Percentiles rank a stretch among this genome's conserved stretches.
These are phyloP conservation scores for Laothoe populi DNA, from an alignment of 2,888 invertebrate genomes.

Conservation along the genomic window DNA sequence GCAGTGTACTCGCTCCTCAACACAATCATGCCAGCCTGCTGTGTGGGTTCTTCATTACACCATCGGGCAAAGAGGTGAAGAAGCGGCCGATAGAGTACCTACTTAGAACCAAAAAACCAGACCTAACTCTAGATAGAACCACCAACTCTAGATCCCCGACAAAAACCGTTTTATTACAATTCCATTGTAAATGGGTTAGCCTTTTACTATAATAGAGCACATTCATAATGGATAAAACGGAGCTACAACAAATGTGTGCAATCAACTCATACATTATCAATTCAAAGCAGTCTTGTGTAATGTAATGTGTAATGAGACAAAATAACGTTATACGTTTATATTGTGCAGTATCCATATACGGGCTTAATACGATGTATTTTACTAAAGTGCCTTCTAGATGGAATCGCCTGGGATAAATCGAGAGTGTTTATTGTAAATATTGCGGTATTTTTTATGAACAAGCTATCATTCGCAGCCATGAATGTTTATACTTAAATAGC, in stretches of 20 bases:
- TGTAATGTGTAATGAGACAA: constrained; percentile 56
- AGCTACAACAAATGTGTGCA: constrained; percentile 45
- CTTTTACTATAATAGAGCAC: constrained; percentile 13
- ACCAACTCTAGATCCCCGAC: too few species aligned
- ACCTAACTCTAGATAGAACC: too few species aligned
- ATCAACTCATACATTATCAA: constrained; percentile 54
- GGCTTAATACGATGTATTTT: constrained; percentile 53
- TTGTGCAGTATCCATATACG: constrained; percentile 47
- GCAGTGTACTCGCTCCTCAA: too few species aligned
- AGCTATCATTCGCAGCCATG: not conserved
- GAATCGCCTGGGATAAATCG: constrained; percentile 47
- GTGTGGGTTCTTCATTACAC: too few species aligned
- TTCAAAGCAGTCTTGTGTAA: constrained; percentile 46
- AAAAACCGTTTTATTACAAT: too few species aligned
- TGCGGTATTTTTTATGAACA: constrained; percentile 6
- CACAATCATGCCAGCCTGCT: too few species aligned
- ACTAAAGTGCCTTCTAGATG: constrained; percentile 49
- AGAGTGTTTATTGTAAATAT: constrained; percentile 31
- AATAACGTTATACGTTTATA: constrained; percentile 49
- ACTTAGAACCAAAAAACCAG: too few species aligned
- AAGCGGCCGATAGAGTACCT: too few species aligned
- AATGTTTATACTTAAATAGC: too few species aligned
- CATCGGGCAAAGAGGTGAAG: too few species aligned
- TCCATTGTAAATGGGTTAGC: too few species aligned
- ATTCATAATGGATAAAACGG: constrained; percentile 38